Conservation (phyloP, 2,113 vertebrate species). For the Rhea americana region DNA sequence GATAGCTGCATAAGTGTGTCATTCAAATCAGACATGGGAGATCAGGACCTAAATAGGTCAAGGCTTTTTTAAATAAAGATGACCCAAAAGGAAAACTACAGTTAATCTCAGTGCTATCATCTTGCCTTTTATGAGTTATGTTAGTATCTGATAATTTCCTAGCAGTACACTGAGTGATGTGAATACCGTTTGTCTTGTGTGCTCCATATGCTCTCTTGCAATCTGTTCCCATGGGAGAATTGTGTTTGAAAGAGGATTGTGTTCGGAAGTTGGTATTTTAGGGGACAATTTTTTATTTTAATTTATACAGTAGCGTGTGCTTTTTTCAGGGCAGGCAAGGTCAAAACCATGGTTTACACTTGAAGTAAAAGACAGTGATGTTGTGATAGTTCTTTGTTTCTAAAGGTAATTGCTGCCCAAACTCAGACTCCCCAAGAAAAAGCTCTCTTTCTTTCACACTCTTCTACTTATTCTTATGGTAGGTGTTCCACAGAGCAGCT, state of each 20-base stretch:
- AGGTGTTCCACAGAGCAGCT: background rate
- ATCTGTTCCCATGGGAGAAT: background rate
- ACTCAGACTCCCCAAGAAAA: background rate
- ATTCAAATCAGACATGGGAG: background rate
- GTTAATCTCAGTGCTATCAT: background rate
- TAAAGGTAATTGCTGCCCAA: background rate
- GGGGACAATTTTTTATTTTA: background rate
- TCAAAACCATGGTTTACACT: background rate
- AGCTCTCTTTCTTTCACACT: background rate
- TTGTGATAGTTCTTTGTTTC: background rate
- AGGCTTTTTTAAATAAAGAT: background rate
- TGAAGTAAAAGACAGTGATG: background rate
- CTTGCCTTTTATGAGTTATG: background rate
- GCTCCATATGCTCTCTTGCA: background rate
- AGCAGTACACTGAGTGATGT: background rate
- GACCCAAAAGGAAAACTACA: background rate
- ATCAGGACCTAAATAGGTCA: background rate
- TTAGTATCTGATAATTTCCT: background rate
- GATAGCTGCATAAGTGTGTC: background rate
- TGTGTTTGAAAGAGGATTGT: background rate
- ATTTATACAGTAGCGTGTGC: background rate
- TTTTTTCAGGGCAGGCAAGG: background rate
- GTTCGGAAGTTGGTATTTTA: background rate
- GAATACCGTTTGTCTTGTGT: background rate
- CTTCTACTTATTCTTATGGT: background rate